Conservation (phyloP, 1,140 invertebrate species). For the Temnothorax nylanderi region DNA sequence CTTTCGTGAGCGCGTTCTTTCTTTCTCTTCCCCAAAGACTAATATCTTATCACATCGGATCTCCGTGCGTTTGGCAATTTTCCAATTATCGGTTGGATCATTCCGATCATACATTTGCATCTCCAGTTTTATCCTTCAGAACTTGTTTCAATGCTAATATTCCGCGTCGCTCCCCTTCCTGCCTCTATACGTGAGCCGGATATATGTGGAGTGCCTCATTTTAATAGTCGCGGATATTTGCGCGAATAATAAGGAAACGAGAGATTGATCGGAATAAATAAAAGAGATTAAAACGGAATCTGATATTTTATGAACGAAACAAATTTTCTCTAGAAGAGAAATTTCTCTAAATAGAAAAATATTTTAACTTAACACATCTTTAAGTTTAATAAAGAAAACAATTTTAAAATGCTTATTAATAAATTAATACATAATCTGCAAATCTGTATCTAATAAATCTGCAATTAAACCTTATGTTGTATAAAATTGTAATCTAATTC, state of each 20-base stretch:
- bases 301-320: neutral
- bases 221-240: conserved; percentile 19
- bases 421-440: neutral
- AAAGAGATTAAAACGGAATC: neutral
- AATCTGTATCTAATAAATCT: neutral
- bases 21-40: conserved; percentile 33
- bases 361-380: neutral
- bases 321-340: neutral
- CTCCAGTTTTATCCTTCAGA: conserved; percentile 60
- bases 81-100: conserved; percentile 76
- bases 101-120: conserved; percentile 70
- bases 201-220: conserved; percentile 1
- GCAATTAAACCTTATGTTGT: neutral
- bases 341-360: neutral
- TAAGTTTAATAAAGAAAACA: neutral
- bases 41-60: conserved; percentile 58
- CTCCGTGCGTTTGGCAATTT: conserved; percentile 66
- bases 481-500: neutral
- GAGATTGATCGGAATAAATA: conserved; percentile 12
- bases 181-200: conserved; percentile 40
- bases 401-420: neutral
- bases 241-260: conserved; percentile 7
- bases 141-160: conserved; percentile 77
- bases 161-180: conserved; percentile 34
- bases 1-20: neutral